These are phyloP conservation scores for Porites lutea DNA, from an alignment of 64 coral and sea anemone genomes.

Conservation along the genomic window DNA sequence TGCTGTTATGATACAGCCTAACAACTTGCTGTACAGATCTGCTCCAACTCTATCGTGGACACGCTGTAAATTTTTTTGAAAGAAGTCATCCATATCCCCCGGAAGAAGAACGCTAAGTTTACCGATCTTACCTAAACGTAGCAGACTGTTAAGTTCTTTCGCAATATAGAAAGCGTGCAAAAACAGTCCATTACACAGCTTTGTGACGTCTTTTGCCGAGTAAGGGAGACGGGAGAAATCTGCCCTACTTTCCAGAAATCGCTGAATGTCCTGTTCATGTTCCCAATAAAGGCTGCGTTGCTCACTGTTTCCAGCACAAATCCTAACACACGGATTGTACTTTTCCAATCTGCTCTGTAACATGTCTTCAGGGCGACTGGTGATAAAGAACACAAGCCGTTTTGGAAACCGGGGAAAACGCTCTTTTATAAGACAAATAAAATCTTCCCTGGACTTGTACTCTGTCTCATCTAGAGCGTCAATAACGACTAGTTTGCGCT, in stretches of 20 bases:
- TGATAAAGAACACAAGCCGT: slow-evolving; percentile 63
- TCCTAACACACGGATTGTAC: slow-evolving; percentile 26
- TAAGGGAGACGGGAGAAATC: neutral
- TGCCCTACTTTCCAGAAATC: slow-evolving; percentile 20
- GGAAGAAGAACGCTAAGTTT: neutral
- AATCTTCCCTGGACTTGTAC: slow-evolving; percentile 37
- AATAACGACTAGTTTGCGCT: slow-evolving; percentile 15
- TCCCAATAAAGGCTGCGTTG: neutral
- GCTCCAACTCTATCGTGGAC: neutral
- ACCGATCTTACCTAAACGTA: neutral
- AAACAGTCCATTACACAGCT: slow-evolving; percentile 26
- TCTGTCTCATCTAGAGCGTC: slow-evolving; percentile 51
- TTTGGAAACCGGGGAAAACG: slow-evolving; percentile 35
- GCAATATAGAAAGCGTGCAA: slow-evolving; percentile 19
- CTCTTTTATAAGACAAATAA: slow-evolving; percentile 40
- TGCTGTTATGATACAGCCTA: neutral
- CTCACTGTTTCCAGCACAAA: slow-evolving; percentile 30
- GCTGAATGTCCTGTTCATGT: slow-evolving; percentile 9
- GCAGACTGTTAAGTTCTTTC: neutral
- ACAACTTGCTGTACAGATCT: neutral
- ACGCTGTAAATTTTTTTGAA: neutral
- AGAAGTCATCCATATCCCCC: neutral
- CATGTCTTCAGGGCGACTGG: slow-evolving; percentile 45
- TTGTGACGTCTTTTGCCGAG: neutral
- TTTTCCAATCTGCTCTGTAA: slow-evolving; percentile 14